Percentiles rank a stretch among this genome's conserved stretches.
Evolutionary conservation across 2,888 invertebrate species (phyloP).

Genomic region (Silvanus unidentatus): DNA sequence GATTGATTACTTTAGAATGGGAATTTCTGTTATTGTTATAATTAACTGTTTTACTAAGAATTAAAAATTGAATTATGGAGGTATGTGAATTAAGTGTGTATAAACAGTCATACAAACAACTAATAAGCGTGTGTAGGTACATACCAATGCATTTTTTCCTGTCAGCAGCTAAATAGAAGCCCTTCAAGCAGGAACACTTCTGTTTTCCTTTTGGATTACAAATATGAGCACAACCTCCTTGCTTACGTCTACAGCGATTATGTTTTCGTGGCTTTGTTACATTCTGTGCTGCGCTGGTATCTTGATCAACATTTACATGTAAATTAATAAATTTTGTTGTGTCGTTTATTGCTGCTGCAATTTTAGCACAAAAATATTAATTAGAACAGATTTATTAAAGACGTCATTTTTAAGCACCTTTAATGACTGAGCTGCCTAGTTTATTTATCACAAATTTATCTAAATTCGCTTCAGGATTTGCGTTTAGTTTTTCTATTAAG

Average conservation of each 20-base stretch:
- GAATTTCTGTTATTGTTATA: slow-evolving; percentile 7
- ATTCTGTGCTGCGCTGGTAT: not conserved
- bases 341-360: too few relatives aligned
- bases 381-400: too few relatives aligned
- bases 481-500: slow-evolving; percentile 17
- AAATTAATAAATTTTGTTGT: not conserved
- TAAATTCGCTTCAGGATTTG: slow-evolving; percentile 19
- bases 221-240: slow-evolving; percentile 48
- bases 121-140: too few relatives aligned
- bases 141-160: slow-evolving; percentile 40
- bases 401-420: too few relatives aligned
- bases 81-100: too few relatives aligned
- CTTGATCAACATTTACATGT: slow-evolving; percentile 1
- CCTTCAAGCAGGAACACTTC: slow-evolving; percentile 48
- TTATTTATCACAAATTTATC: slow-evolving; percentile 16
- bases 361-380: too few relatives aligned
- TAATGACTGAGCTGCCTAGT: too few relatives aligned
- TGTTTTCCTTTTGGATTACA: slow-evolving; percentile 42
- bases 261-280: slow-evolving; percentile 3
- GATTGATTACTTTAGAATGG: too few relatives aligned
- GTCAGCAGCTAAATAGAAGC: slow-evolving; percentile 42
- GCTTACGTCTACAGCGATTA: slow-evolving; percentile 30
- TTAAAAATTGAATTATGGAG: too few relatives aligned
- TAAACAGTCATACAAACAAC: too few relatives aligned
- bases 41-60: too few relatives aligned